Percentiles rank a stretch among this genome's conserved stretches.
phyloP scores from a whole-genome alignment of 1,140 invertebrate species.

The Parapsyche elsis region DNA sequence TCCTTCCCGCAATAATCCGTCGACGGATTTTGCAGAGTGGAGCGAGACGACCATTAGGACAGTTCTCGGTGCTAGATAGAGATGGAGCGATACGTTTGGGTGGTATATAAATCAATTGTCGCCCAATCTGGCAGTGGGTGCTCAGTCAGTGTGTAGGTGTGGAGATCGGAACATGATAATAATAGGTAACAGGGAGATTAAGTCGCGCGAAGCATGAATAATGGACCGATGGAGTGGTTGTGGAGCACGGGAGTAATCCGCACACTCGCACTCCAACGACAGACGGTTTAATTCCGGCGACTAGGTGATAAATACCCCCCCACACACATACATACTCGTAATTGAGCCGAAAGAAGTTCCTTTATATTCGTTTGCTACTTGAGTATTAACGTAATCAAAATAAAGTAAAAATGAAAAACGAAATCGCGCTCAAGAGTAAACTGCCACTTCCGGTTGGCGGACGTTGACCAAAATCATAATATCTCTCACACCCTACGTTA shows the following conservation, averaged over 20 bases:
- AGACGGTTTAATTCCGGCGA: slow-evolving; percentile 43
- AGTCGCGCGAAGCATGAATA: slow-evolving; percentile 53
- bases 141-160: slow-evolving; percentile 41
- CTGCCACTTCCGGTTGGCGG: too few relatives aligned
- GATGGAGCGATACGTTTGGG: background rate
- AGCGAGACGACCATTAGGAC: background rate
- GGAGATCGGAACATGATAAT: slow-evolving; percentile 49
- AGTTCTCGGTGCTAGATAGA: background rate
- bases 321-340: too few relatives aligned
- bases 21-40: background rate
- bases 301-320: slow-evolving; percentile 15
- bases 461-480: too few relatives aligned
- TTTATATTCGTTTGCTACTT: too few relatives aligned
- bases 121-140: slow-evolving; percentile 21
- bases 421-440: too few relatives aligned
- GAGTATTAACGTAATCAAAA: too few relatives aligned
- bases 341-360: too few relatives aligned
- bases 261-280: background rate
- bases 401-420: too few relatives aligned
- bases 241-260: slow-evolving; percentile 43
- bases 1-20: background rate
- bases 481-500: too few relatives aligned
- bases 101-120: slow-evolving; percentile 41
- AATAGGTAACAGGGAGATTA: slow-evolving; percentile 56
- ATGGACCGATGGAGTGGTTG: slow-evolving; percentile 50